Percentiles rank a stretch among this genome's conserved stretches.
phyloP scores from a whole-genome alignment of 1,140 invertebrate genomes.

The Zaprionus kolodkinae region DNA sequence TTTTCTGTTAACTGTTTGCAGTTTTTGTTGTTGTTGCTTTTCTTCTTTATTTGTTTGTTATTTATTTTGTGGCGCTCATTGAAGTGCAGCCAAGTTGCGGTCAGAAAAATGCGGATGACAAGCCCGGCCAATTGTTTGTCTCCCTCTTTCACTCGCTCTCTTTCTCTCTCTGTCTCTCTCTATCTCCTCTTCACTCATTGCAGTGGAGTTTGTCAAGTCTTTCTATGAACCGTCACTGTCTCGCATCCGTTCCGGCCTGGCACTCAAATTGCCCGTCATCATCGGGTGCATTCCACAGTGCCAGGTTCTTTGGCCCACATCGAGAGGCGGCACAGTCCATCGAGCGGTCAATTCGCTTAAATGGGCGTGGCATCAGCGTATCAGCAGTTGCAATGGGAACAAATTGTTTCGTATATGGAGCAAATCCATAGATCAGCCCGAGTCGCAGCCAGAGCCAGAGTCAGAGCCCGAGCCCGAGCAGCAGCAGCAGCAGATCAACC shows the following conservation, averaged over 20 bases:
- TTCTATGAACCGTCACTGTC: neutral
- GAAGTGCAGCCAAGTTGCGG: slow-evolving; percentile 37
- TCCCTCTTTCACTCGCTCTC: neutral
- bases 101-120: slow-evolving; percentile 45
- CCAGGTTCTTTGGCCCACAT: slow-evolving; percentile 34
- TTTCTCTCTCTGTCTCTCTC: neutral
- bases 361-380: slow-evolving; percentile 32
- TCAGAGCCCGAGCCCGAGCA: too few species aligned
- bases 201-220: neutral
- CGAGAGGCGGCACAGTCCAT: neutral
- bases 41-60: neutral
- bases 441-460: neutral
- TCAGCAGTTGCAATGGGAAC: slow-evolving; percentile 34
- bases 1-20: slow-evolving; percentile 10
- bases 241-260: slow-evolving; percentile 20
- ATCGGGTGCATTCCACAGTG: slow-evolving; percentile 23
- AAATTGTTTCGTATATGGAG: slow-evolving; percentile 25
- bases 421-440: slow-evolving; percentile 2
- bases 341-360: slow-evolving; percentile 27
- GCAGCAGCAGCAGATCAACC: neutral
- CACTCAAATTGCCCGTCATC: slow-evolving; percentile 33
- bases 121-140: slow-evolving; percentile 16
- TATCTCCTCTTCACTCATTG: neutral
- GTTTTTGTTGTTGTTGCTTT: slow-evolving; percentile 7
- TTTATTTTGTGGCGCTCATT: slow-evolving; percentile 20